Conservation (phyloP, 1,140 invertebrate species). For the Philotrypesis tridentata region DNA sequence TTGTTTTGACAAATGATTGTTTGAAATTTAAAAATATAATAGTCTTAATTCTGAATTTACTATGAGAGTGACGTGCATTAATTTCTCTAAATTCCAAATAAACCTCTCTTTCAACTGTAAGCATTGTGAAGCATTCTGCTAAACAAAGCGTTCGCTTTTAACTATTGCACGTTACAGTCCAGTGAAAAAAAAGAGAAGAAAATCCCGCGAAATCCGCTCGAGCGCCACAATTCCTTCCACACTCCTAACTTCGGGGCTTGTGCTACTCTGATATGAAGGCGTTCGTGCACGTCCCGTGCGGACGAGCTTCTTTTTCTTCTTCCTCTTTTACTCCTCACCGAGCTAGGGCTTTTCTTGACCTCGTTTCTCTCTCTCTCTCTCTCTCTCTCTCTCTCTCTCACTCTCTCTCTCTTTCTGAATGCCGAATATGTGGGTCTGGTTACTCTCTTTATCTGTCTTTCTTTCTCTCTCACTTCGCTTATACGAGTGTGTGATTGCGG, state of each 20-base stretch:
- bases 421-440: no score
- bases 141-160: background rate
- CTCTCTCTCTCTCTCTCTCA: conserved; percentile 12
- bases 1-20: no score
- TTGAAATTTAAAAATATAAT: no score
- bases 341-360: background rate
- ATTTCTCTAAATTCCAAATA: background rate
- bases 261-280: background rate
- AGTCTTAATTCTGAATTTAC: no score
- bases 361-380: conserved; percentile 9
- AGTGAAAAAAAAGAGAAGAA: background rate
- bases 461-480: conserved; percentile 1
- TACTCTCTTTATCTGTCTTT: conserved; percentile 17
- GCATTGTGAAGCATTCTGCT: background rate
- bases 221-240: background rate
- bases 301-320: background rate
- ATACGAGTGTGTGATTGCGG: background rate
- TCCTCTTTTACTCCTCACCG: background rate
- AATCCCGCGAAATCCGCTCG: background rate
- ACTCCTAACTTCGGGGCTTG: background rate
- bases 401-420: conserved; percentile 15
- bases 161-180: background rate
- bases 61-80: no score
- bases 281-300: background rate
- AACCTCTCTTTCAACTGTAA: no score